Evolutionary conservation across 2,797 vertebrate species (phyloP).

Genomic region (Enteromius mattozi): DNA sequence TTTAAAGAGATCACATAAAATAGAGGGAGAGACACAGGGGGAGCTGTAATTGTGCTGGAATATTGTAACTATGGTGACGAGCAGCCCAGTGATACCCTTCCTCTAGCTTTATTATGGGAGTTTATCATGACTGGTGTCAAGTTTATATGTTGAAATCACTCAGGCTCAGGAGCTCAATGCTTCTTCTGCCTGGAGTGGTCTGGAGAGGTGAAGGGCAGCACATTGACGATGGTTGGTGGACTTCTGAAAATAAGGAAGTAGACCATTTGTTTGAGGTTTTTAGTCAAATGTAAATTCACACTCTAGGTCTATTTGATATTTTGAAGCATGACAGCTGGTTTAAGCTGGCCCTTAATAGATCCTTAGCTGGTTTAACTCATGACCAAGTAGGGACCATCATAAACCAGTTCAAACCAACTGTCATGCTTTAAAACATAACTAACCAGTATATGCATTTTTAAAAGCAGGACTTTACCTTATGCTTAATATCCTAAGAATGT

Average conservation of each 20-base stretch:
- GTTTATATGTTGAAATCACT: constrained; percentile 59
- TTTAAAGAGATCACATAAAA: constrained; percentile 66
- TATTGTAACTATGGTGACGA: constrained; percentile 65
- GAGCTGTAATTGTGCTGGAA: constrained; percentile 62
- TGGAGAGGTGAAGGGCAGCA: constrained; percentile 18
- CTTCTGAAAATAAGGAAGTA: constrained; percentile 4
- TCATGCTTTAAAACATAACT: neutral
- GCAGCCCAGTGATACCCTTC: constrained; percentile 53
- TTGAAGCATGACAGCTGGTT: neutral
- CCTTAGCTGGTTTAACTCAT: neutral
- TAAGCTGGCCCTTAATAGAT: neutral
- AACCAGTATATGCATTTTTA: neutral
- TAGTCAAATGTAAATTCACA: neutral
- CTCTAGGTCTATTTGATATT: neutral
- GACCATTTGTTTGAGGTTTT: neutral
- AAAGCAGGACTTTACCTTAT: neutral
- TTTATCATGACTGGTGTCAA: constrained; percentile 62
- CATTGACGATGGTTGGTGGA: neutral
- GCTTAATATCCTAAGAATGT: neutral
- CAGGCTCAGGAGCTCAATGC: constrained; percentile 43
- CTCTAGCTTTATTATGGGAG: constrained; percentile 60
- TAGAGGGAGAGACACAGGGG: constrained; percentile 56
- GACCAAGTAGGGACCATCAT: neutral
- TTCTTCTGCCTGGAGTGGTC: constrained; percentile 21
- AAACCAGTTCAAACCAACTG: neutral